phyloP scores from a whole-genome alignment of 2,888 invertebrate species.

The Aproaerema taeniolella region DNA sequence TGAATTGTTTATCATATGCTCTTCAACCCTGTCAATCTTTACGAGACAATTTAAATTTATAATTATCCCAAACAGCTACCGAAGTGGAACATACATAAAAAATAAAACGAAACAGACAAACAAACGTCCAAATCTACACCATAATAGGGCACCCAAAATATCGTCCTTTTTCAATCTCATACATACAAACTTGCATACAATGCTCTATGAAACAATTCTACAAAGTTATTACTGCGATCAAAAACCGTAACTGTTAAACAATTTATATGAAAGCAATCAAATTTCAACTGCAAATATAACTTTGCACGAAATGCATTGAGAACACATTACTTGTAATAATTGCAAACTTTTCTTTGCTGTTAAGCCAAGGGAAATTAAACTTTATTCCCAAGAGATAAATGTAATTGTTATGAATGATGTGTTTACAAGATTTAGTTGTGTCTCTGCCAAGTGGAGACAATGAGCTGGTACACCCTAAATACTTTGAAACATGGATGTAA shows the following conservation, averaged over 20 bases:
- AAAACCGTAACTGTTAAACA: not conserved
- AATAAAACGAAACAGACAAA: constrained; percentile 22
- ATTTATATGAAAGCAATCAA: constrained; percentile 2
- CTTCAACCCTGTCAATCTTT: too few species aligned
- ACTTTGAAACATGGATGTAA: constrained; percentile 30
- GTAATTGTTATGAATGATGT: not conserved
- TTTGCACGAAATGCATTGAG: constrained; percentile 20
- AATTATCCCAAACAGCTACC: constrained; percentile 21
- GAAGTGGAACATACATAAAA: constrained; percentile 28
- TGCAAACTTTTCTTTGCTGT: constrained; percentile 19
- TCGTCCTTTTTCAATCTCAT: constrained; percentile 22
- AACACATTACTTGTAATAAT: constrained; percentile 31
- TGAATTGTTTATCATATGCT: too few species aligned
- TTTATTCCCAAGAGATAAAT: not conserved
- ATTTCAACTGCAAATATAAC: constrained; percentile 8
- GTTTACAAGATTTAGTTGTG: constrained; percentile 29
- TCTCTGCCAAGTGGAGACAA: constrained; percentile 46
- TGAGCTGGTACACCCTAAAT: constrained; percentile 37
- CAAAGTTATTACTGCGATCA: not conserved
- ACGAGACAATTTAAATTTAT: constrained; percentile 7
- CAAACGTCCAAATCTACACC: constrained; percentile 27
- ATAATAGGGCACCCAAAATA: constrained; percentile 30
- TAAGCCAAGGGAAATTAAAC: not conserved
- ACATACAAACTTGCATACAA: constrained; percentile 40
- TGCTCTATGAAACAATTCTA: constrained; percentile 26